phyloP scores from a whole-genome alignment of 2,888 invertebrate genomes.

The Acanthosepion lycidas region DNA sequence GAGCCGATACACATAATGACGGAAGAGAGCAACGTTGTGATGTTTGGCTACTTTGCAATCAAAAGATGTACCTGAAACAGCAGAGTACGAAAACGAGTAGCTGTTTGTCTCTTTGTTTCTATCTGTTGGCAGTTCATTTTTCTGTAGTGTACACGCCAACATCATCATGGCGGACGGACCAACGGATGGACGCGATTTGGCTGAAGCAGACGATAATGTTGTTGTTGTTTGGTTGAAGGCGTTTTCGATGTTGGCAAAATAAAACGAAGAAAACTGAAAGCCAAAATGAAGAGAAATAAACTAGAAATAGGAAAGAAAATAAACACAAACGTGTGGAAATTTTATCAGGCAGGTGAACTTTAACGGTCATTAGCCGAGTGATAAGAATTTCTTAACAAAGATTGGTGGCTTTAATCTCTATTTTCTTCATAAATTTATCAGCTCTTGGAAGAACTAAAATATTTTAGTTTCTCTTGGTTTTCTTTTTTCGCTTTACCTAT shows the following conservation, averaged over 20 bases:
- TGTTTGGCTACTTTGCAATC: conserved; percentile 13
- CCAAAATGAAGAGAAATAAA: too few relatives aligned
- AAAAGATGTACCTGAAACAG: neutral
- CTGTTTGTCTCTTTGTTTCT: conserved; percentile 33
- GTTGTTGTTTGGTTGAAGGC: neutral
- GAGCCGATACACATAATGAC: neutral
- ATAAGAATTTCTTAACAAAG: neutral
- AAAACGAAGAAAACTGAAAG: too few relatives aligned
- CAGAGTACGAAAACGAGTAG: neutral
- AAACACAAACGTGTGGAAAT: neutral
- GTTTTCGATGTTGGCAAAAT: neutral
- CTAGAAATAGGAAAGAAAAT: neutral
- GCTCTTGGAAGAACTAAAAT: neutral
- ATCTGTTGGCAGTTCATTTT: conserved; percentile 22
- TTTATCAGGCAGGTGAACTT: neutral
- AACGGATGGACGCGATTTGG: neutral
- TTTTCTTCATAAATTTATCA: neutral
- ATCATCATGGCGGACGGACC: neutral
- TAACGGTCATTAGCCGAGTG: neutral
- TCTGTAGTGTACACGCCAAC: conserved; percentile 18
- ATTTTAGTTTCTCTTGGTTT: too few relatives aligned
- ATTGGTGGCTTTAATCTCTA: neutral
- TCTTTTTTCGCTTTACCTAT: too few relatives aligned
- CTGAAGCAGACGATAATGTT: neutral
- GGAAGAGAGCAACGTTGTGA: neutral